A percentile compares a stretch with the other conserved stretches of the same genome.
Conservation (phyloP, 2,797 vertebrate genomes). For the Streptopelia turtur region DNA sequence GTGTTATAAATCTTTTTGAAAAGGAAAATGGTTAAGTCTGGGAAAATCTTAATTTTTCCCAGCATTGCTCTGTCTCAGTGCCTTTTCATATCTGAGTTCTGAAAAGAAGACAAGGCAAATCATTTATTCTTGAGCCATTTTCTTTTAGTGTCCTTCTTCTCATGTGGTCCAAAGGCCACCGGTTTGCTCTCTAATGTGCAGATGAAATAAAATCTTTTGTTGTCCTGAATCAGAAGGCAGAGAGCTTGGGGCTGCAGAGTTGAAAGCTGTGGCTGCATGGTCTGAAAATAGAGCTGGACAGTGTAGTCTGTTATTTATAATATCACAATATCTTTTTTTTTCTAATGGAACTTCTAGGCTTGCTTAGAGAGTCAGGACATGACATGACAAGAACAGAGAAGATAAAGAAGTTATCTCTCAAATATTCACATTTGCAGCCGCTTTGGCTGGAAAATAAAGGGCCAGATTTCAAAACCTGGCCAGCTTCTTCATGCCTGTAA, state of each 20-base stretch:
- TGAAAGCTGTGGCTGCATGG: not conserved
- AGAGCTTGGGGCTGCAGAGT: not conserved
- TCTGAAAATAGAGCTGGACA: conserved; percentile 27
- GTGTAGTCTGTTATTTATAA: not conserved
- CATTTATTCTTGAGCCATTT: conserved; percentile 20
- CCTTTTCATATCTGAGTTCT: conserved; percentile 28
- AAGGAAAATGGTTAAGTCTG: conserved; percentile 64
- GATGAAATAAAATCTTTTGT: conserved; percentile 25
- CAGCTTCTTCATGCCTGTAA: not conserved
- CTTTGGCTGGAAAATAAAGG: conserved; percentile 23
- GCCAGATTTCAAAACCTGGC: conserved; percentile 44
- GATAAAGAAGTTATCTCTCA: conserved; percentile 25
- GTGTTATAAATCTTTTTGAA: conserved; percentile 64
- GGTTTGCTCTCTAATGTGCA: conserved; percentile 12
- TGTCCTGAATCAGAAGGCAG: not conserved
- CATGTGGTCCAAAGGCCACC: not conserved
- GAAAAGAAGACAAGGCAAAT: not conserved
- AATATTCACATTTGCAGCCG: conserved; percentile 1
- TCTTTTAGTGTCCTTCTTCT: not conserved
- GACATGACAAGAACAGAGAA: not conserved
- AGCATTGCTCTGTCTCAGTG: not conserved
- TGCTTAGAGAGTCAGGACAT: not conserved
- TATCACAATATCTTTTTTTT: not conserved
- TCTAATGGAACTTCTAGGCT: conserved; percentile 14
- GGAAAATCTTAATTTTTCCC: conserved; percentile 61